Evolutionary conservation across 2,113 vertebrate genomes (phyloP).

Genomic region (Mormyrus lacerda): DNA sequence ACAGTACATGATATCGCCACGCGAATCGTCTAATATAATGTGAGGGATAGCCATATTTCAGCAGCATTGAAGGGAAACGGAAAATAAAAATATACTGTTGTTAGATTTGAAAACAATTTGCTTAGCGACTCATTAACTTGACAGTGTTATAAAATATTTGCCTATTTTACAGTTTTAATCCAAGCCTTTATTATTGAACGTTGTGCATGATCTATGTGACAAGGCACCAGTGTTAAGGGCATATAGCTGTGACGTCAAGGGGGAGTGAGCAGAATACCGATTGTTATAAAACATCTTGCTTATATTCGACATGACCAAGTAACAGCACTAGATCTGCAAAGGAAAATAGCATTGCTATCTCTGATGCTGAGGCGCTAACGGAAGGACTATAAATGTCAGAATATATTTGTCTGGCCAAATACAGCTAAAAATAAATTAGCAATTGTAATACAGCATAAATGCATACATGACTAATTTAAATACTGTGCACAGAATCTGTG

Average conservation of each 20-base stretch:
- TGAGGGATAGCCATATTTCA: neutral
- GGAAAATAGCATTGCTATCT: slow-evolving; percentile 5
- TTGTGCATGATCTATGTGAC: neutral
- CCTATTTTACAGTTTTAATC: neutral
- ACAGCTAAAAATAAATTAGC: neutral
- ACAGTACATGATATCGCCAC: neutral
- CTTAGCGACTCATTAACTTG: neutral
- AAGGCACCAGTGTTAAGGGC: neutral
- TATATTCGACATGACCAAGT: neutral
- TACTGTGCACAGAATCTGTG: neutral
- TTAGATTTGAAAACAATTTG: neutral
- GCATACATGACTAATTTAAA: neutral
- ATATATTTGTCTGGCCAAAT: neutral
- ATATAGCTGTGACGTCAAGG: neutral
- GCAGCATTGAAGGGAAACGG: neutral
- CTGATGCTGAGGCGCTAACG: slow-evolving; percentile 8
- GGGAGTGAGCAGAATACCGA: neutral
- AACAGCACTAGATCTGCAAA: neutral
- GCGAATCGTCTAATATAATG: neutral
- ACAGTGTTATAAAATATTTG: neutral
- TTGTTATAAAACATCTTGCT: neutral
- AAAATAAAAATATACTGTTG: neutral
- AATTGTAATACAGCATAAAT: neutral
- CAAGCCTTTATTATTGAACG: neutral
- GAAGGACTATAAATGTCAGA: neutral